Evolutionary conservation across 2,113 vertebrate genomes (phyloP).

Genomic region (Cnemophilus loriae): DNA sequence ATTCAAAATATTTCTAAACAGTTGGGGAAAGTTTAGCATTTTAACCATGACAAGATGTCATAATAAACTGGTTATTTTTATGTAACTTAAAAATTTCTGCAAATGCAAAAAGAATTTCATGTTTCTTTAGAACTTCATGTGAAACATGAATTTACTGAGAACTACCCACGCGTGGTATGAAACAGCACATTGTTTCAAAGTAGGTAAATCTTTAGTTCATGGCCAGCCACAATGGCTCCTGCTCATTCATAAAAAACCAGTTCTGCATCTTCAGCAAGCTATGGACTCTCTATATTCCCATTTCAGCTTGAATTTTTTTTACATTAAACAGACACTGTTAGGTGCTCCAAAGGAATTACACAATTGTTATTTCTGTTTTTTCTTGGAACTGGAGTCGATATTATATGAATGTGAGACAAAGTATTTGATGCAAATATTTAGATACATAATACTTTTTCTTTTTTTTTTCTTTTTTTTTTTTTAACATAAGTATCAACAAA

Average conservation of each 20-base stretch:
- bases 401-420: not conserved
- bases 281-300: not conserved
- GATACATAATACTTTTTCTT: not conserved
- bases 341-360: not conserved
- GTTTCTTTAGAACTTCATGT: not conserved
- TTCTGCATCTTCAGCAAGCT: not conserved
- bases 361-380: not conserved
- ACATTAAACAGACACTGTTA: not conserved
- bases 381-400: not conserved
- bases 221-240: not conserved
- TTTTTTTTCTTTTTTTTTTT: not conserved
- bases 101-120: not conserved
- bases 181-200: not conserved
- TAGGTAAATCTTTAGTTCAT: not conserved
- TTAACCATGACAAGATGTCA: not conserved
- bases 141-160: not conserved
- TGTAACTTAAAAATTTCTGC: not conserved
- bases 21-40: not conserved
- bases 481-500: not conserved
- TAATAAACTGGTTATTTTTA: not conserved
- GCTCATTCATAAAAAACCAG: not conserved
- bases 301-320: not conserved
- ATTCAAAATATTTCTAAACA: not conserved
- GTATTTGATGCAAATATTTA: not conserved
- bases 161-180: not conserved